phyloP scores from a whole-genome alignment of 1,140 invertebrate genomes.

The Lepidurus arcticus region DNA sequence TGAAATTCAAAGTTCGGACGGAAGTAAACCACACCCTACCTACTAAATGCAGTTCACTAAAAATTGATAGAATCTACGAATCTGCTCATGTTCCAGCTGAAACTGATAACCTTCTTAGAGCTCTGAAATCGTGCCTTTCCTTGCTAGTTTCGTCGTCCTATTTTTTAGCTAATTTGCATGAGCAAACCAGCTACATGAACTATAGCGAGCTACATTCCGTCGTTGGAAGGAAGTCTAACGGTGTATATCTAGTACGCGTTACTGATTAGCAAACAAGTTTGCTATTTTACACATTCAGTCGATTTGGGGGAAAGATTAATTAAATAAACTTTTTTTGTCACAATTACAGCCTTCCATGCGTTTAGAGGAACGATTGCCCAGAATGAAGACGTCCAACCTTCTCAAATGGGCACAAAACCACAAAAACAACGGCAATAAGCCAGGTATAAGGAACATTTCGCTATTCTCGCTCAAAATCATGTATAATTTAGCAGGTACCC shows the following conservation, averaged over 20 bases:
- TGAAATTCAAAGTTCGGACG: background rate
- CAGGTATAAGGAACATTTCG: conserved; percentile 27
- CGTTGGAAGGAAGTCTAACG: background rate
- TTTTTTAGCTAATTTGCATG: conserved; percentile 8
- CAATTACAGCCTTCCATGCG: conserved; percentile 1
- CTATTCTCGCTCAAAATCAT: conserved; percentile 31
- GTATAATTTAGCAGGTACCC: conserved; percentile 46
- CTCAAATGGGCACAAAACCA: conserved; percentile 56
- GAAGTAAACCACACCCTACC: background rate
- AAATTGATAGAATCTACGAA: background rate
- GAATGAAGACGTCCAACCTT: conserved; percentile 54
- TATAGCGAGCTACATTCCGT: background rate
- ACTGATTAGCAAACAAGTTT: background rate
- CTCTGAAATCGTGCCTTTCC: background rate
- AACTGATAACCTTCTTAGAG: background rate
- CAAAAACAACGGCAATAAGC: conserved; percentile 41
- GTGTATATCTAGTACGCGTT: background rate
- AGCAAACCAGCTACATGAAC: background rate
- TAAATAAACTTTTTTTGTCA: background rate
- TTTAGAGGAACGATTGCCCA: conserved; percentile 20
- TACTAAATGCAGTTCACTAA: background rate
- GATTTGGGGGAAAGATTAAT: background rate
- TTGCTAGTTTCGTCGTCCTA: background rate
- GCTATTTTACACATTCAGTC: background rate
- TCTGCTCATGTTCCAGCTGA: background rate